Base-by-base conservation (phyloP, 2,888 invertebrate genomes). In the Hyposoter dolosus region DNA sequence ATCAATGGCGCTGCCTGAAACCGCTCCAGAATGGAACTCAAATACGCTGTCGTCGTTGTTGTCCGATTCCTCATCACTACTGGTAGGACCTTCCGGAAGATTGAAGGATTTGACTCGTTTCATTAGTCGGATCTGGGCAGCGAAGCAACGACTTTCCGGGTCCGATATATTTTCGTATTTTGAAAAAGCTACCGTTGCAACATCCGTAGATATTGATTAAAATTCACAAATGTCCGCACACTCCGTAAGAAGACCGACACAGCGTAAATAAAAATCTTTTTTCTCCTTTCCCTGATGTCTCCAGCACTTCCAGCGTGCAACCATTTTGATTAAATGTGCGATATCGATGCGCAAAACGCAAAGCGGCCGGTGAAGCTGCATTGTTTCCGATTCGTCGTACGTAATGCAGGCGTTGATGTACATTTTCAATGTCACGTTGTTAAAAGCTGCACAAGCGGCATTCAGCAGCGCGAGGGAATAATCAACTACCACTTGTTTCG, bases 291-390 rank as follows among this genome's bases (percentile, higher is more conserved):
- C 12, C 53, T 82, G 75, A 6, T 75, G 79, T 19, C 50, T 74
- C 43, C 89, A 88, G 69, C 87, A 86, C 9, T 23, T 60, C 87
- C 88, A 88, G 7, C 83, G 56, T 9, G 82, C 69, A 9, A 91
- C 85, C 6, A 86, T 43, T 45, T 89, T 89, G 0, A 90, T 89
- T 10, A 90, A 66, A 75, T 90, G 90, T 0, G 90, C 89, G n/a
- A 90, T 89, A 78, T 91, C 90, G 7, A 89, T 75, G 28, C 90
- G 83, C 17, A 89, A 71, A 17, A 84, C 63, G 45, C 87, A 85
- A 32, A 47, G 63, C 40, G 80, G 84, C 10, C 43, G 63, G 15
- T 56, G 60, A 53, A 75, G 32, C 45, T 45, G 63, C 40, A 75
- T 19, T 7, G 47, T 47, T 7, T 12, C 10, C 32, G 23, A 50